Evolutionary conservation across 2,888 invertebrate genomes (phyloP), one percentile per base, ranked within the genome.

Genomic region (Sepiola atlantica): DNA sequence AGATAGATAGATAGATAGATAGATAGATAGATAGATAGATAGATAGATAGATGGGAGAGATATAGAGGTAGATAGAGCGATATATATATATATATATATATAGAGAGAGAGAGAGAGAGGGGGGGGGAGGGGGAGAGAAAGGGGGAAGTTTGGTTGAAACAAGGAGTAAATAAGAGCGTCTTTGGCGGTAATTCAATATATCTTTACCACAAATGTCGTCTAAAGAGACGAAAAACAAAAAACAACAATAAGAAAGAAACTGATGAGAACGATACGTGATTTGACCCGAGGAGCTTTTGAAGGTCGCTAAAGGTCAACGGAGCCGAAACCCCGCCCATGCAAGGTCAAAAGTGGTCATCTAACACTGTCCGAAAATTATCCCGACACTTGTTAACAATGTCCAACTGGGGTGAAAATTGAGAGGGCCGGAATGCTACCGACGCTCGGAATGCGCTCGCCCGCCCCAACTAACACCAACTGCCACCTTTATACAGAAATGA

Each of bases 281-380:
- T 77, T 77, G n/a, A 77, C 77, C 77, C 77, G 77, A 18, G 77
- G 32, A 45, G 45, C n/a, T 77, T 77, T n/a, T 77, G 77, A 77
- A 77, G 77, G 77, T 77, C 77, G n/a, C n/a, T n/a, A 77, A 77
- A 77, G 77, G n/a, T 77, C 77, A 77, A 77, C 77, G 3, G n/a
- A n/a, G 77, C n/a, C 77, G n/a, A n/a, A 45, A 16, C 77, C 77
- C 77, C 77, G 16, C 77, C 77, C 18, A n/a, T n/a, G 14, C 77
- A 77, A n/a, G 77, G n/a, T 77, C n/a, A 77, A 77, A 77, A 77
- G n/a, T 77, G 77, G 77, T 77, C 77, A 77, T 77, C 77, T 32
- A n/a, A n/a, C 77, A 32, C 77, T 77, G 77, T 77, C 77, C 77
- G 77, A 77, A 77, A 77, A 77, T 77, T 77, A 77, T 14, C 32